Base-by-base conservation (phyloP, 2,888 invertebrate genomes). In the Caenorhabditis parvicauda region DNA sequence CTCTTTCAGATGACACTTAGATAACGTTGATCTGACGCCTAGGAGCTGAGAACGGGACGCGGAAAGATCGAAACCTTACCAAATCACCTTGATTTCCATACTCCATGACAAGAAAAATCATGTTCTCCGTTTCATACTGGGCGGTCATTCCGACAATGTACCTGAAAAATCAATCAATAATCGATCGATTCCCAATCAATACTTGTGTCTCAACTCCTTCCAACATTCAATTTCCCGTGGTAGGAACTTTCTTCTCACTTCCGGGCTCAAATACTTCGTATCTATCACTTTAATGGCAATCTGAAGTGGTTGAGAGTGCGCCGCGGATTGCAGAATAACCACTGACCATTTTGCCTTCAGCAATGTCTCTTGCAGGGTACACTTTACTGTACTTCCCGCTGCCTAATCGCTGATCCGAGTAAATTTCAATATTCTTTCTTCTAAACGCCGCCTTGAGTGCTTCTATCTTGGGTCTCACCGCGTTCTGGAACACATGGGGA, bases 11-110 rank as follows among this genome's bases (percentile, higher is more conserved):
- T n/a, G n/a, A n/a, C n/a, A n/a, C n/a, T n/a, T n/a, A n/a, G n/a
- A n/a, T n/a, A n/a, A n/a, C n/a, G n/a, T n/a, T n/a, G n/a, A n/a
- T n/a, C n/a, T n/a, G n/a, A n/a, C n/a, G n/a, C n/a, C n/a, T n/a
- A n/a, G n/a, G n/a, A n/a, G n/a, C n/a, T n/a, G n/a, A n/a, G n/a
- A n/a, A n/a, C n/a, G n/a, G n/a, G n/a, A n/a, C n/a, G n/a, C n/a
- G n/a, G n/a, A n/a, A n/a, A n/a, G n/a, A n/a, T n/a, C n/a, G n/a
- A n/a, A n/a, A n/a, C n/a, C 62, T 43, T 24, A 76, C 73, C 48
- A 83, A 77, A 64, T 84, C 84, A 5, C 84, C 84, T 32, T 81
- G 78, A 49, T 72, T 71, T 7, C 82, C 83, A 61, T 79, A 83
- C 62, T 84, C 83, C 57, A 83, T 75, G 12, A 84, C 73, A 76